These are phyloP conservation scores for Salminus brasiliensis DNA, from an alignment of 2,113 vertebrate species.

Conservation along the genomic window DNA sequence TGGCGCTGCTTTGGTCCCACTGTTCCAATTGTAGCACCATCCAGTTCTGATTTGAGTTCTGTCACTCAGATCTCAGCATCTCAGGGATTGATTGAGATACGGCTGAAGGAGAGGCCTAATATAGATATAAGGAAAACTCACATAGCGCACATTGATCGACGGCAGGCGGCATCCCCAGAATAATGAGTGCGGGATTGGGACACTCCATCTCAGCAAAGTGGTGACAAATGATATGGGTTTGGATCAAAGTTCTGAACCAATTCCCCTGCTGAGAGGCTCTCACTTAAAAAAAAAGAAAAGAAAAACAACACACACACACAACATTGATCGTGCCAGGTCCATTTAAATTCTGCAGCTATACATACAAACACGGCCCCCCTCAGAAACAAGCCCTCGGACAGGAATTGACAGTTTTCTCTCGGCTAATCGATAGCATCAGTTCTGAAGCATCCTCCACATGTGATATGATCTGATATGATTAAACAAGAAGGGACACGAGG, in stretches of 20 bases:
- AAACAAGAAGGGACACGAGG: constrained; percentile 53
- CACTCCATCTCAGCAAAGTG: constrained; percentile 45
- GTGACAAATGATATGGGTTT: constrained; percentile 48
- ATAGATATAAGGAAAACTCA: background rate
- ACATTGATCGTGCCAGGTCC: constrained; percentile 60
- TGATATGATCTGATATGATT: constrained; percentile 71
- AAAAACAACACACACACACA: too few species aligned
- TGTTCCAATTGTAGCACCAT: background rate
- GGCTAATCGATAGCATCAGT: constrained; percentile 65
- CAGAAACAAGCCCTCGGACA: constrained; percentile 54
- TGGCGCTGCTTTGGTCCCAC: background rate
- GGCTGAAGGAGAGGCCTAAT: background rate
- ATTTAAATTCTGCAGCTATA: constrained; percentile 57
- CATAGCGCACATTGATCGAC: constrained; percentile 32
- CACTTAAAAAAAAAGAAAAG: constrained; percentile 8
- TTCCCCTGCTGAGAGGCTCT: constrained; percentile 50
- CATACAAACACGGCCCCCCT: constrained; percentile 47
- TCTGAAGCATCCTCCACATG: constrained; percentile 61
- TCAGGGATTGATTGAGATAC: constrained; percentile 14
- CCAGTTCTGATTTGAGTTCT: background rate
- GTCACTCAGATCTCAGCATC: background rate
- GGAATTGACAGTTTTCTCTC: constrained; percentile 66
- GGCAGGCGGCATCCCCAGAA: constrained; percentile 1
- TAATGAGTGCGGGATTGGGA: constrained; percentile 45
- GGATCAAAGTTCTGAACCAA: constrained; percentile 48